A percentile compares a stretch with the other conserved stretches of the same genome.
Conservation (phyloP, 1,140 invertebrate species). For the Bombus waltoni region DNA sequence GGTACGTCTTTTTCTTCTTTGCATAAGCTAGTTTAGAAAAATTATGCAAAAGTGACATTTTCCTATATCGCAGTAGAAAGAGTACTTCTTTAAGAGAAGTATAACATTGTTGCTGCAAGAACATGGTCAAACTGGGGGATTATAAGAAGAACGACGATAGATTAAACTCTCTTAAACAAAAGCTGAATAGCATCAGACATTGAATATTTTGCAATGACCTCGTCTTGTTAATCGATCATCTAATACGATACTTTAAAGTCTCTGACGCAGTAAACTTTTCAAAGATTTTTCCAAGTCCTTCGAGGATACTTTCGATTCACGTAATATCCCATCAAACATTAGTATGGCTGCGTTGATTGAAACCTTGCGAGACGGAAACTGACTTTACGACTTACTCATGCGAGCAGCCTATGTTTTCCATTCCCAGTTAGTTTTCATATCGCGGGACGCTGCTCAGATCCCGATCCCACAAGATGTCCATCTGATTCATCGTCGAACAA, state of each 20-base stretch:
- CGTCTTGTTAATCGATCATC: no score
- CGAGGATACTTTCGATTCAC: not conserved
- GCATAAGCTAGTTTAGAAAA: no score
- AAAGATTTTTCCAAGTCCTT: not conserved
- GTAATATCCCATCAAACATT: not conserved
- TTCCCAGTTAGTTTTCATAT: not conserved
- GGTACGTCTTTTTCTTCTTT: no score
- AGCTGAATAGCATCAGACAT: no score
- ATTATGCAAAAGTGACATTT: no score
- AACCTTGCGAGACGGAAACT: not conserved
- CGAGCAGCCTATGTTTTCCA: not conserved
- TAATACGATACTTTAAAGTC: not conserved
- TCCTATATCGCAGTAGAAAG: no score
- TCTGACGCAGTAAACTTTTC: not conserved
- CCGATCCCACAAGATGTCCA: constrained; percentile 10
- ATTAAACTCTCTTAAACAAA: no score
- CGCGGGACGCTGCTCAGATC: not conserved
- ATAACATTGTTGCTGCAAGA: no score
- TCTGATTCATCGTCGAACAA: constrained; percentile 44
- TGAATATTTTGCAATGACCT: no score
- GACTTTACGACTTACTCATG: not conserved
- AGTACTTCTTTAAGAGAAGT: no score
- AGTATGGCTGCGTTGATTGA: not conserved
- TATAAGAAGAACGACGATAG: no score
- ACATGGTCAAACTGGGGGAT: no score